A percentile compares a stretch with the other conserved stretches of the same genome.
phyloP scores from a whole-genome alignment of 2,113 vertebrate species.

The Bubalus kerabau region DNA sequence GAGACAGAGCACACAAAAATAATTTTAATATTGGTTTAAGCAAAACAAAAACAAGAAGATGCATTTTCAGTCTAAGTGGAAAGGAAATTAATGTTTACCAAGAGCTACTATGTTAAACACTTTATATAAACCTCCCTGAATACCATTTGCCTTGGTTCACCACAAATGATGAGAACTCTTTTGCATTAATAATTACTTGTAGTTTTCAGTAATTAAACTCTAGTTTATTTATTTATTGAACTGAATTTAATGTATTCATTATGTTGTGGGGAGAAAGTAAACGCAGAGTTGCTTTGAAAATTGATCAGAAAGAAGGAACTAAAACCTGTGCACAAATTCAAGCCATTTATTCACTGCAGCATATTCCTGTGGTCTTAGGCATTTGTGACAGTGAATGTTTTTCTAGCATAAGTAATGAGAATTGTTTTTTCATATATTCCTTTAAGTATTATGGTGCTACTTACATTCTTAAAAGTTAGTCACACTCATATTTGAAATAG shows the following conservation, averaged over 20 bases:
- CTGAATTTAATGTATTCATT: neutral
- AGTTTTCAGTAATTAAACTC: neutral
- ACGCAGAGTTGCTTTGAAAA: neutral
- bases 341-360: neutral
- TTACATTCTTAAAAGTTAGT: neutral
- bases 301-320: conserved; percentile 1
- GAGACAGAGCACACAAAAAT: neutral
- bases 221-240: conserved; percentile 6
- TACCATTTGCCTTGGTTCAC: neutral
- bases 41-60: neutral
- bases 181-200: neutral
- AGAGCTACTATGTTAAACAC: neutral
- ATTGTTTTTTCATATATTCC: neutral
- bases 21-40: neutral
- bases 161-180: neutral
- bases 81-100: neutral
- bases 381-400: neutral
- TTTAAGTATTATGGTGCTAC: neutral
- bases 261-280: neutral
- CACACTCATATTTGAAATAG: neutral
- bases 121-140: neutral
- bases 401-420: neutral
- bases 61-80: neutral
- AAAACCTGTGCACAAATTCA: neutral
- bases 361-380: neutral